Evolutionary conservation across 1,140 invertebrate genomes (phyloP).

Genomic region (Drosophila bifasciata): DNA sequence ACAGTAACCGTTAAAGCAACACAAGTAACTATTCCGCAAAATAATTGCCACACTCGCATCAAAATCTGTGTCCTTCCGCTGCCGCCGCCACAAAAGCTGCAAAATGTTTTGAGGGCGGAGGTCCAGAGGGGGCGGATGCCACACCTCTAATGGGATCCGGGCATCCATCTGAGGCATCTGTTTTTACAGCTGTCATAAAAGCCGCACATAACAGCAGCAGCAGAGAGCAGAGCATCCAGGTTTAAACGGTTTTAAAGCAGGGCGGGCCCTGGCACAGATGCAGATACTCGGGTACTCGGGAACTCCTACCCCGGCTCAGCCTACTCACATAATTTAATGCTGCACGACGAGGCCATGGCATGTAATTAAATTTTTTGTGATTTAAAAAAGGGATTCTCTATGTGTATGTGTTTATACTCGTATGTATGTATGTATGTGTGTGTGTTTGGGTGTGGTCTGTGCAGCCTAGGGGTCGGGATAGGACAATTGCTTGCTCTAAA

Average conservation of each 20-base stretch:
- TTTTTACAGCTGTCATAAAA: conserved; percentile 78
- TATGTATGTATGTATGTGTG: neutral
- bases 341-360: conserved; percentile 54
- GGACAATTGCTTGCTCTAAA: conserved; percentile 77
- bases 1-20: conserved; percentile 6
- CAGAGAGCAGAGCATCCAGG: conserved; percentile 14
- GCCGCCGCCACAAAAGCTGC: conserved; percentile 38
- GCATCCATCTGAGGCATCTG: conserved; percentile 47
- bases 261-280: conserved; percentile 27
- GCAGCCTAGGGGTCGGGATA: conserved; percentile 26
- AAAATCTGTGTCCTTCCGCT: conserved; percentile 49
- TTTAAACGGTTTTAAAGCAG: conserved; percentile 59
- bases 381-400: conserved; percentile 61
- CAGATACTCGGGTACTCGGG: conserved; percentile 9
- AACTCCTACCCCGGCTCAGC: neutral
- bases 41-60: conserved; percentile 66
- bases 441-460: neutral
- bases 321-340: conserved; percentile 71
- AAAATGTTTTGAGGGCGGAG: conserved; percentile 47
- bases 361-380: conserved; percentile 82
- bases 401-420: too few species aligned
- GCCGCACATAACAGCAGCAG: conserved; percentile 40
- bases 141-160: neutral
- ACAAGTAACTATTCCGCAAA: conserved; percentile 49
- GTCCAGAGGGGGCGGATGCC: neutral